A percentile compares a stretch with the other conserved stretches of the same genome.
These are phyloP conservation scores for Champsocephalus esox DNA, from an alignment of 2,797 vertebrate genomes.

Conservation along the genomic window DNA sequence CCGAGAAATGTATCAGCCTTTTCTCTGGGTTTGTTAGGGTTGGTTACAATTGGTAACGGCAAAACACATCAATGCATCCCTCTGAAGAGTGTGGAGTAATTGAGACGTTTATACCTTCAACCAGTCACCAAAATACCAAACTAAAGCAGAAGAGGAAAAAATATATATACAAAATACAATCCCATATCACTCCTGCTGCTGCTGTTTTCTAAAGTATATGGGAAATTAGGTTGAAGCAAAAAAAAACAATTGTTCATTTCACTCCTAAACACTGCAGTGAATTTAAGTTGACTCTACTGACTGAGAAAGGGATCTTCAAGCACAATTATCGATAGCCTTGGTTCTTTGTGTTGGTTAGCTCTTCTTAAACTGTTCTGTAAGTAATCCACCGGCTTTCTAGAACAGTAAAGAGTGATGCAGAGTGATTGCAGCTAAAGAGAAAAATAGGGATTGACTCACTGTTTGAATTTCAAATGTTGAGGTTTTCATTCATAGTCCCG, in stretches of 20 bases:
- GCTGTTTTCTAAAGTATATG: background rate
- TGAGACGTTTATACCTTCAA: background rate
- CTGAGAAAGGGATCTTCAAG: background rate
- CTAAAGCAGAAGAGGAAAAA: too few species aligned
- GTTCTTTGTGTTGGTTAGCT: background rate
- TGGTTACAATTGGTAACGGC: background rate
- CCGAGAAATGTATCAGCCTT: background rate
- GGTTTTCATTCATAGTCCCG: slow-evolving; percentile 22
- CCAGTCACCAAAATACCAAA: background rate
- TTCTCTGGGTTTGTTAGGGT: background rate
- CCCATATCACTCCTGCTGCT: background rate
- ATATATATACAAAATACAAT: background rate
- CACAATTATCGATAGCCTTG: background rate
- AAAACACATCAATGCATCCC: background rate
- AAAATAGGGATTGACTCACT: slow-evolving; percentile 29
- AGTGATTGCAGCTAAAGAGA: background rate
- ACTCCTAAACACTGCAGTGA: background rate
- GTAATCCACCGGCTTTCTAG: background rate
- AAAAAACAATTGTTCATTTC: background rate
- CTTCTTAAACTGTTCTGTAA: background rate
- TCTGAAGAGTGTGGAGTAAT: background rate
- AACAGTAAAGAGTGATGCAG: background rate
- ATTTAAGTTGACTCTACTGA: background rate
- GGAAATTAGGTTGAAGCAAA: background rate
- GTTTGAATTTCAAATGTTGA: background rate